Conservation (phyloP, 2,888 invertebrate genomes). For the Selenia dentaria region DNA sequence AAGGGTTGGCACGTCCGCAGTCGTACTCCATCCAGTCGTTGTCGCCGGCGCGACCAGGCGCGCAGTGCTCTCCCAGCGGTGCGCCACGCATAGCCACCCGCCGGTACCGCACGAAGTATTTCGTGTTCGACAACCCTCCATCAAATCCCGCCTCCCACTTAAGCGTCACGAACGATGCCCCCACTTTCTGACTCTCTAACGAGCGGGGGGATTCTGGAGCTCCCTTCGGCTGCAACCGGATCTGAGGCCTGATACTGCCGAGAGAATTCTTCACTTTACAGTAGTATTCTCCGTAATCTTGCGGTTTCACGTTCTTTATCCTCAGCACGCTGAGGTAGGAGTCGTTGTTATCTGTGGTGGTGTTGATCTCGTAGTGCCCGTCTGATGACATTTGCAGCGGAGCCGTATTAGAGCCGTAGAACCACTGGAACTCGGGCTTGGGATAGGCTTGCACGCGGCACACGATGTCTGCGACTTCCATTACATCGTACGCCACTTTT, state of each 20-base stretch:
- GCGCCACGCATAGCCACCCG: conserved; percentile 84
- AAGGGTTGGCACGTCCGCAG: conserved; percentile 93
- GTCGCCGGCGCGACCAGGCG: conserved; percentile 67
- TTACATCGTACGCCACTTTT: conserved; percentile 94
- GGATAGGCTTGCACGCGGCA: conserved; percentile 97
- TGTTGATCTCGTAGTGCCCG: conserved; percentile 94
- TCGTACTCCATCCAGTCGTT: conserved; percentile 93
- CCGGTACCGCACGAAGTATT: conserved; percentile 93
- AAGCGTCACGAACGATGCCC: conserved; percentile 91
- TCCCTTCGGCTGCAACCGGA: conserved; percentile 93
- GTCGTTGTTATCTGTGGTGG: conserved; percentile 92
- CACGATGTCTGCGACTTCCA: conserved; percentile 93
- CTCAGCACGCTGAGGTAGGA: conserved; percentile 92
- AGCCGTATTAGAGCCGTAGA: conserved; percentile 89
- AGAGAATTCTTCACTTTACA: conserved; percentile 94
- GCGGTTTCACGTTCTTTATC: conserved; percentile 89
- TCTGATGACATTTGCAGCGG: conserved; percentile 92
- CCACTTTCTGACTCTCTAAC: conserved; percentile 89
- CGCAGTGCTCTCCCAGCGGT: conserved; percentile 62
- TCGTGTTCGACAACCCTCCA: conserved; percentile 94
- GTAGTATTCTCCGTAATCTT: conserved; percentile 96
- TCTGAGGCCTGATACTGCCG: conserved; percentile 90
- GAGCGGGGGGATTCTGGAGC: conserved; percentile 93
- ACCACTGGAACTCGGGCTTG: conserved; percentile 97
- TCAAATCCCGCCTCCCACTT: conserved; percentile 96